phyloP scores from a whole-genome alignment of 2,113 vertebrate species.

The Lates calcarifer region DNA sequence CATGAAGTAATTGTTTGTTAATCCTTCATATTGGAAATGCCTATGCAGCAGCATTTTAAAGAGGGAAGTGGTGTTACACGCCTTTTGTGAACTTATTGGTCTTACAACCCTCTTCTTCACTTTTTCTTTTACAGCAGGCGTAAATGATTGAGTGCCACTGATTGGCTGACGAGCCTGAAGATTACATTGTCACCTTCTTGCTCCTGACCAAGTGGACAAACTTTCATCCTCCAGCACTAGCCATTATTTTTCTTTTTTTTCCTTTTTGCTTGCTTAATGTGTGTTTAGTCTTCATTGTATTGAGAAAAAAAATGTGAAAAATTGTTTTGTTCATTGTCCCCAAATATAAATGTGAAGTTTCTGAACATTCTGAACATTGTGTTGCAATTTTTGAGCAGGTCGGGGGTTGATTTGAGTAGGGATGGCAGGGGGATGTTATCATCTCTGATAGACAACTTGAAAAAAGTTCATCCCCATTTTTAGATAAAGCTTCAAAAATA shows the following conservation, averaged over 20 bases:
- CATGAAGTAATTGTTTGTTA: background rate
- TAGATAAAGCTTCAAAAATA: background rate
- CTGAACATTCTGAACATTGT: no score
- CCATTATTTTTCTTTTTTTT: background rate
- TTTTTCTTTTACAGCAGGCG: background rate
- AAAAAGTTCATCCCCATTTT: background rate
- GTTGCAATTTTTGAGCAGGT: background rate
- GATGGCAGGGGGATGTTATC: no score
- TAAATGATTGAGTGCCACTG: background rate
- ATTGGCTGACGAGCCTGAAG: background rate
- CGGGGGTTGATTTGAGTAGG: no score
- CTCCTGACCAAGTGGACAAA: background rate
- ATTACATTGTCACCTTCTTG: background rate
- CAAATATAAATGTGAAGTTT: no score
- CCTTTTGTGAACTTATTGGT: background rate
- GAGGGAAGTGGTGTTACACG: background rate
- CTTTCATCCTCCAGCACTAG: background rate
- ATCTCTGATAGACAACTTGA: background rate
- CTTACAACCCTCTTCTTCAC: background rate
- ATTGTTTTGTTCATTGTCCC: background rate
- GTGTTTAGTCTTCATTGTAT: background rate
- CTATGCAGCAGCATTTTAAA: background rate
- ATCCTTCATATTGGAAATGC: background rate
- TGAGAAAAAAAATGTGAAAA: background rate
- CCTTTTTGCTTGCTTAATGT: background rate